A percentile compares a stretch with the other conserved stretches of the same genome.
These are phyloP conservation scores for Sciurus carolinensis DNA, from an alignment of 2,797 vertebrate genomes.

Conservation along the genomic window DNA sequence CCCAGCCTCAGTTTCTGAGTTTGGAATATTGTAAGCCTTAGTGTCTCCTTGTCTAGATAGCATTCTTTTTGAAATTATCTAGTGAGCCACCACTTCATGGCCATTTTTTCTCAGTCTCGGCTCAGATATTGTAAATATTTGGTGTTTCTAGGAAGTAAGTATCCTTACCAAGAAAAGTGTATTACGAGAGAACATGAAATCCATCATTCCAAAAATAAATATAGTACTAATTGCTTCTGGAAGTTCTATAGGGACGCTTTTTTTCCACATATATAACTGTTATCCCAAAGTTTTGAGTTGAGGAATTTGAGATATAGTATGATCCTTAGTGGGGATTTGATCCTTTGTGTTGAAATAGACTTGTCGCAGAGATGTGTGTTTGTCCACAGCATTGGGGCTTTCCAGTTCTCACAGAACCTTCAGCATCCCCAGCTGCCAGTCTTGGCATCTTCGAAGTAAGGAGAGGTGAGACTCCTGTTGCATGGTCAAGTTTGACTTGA, in stretches of 20 bases:
- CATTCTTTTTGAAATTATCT: conserved; percentile 37
- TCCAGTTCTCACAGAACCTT: conserved; percentile 85
- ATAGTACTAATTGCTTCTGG: conserved; percentile 40
- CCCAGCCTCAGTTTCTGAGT: conserved; percentile 34
- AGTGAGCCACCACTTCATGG: conserved; percentile 14
- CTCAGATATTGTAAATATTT: conserved; percentile 63
- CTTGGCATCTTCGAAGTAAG: conserved; percentile 86
- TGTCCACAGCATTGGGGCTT: conserved; percentile 86
- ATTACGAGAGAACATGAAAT: conserved; percentile 49
- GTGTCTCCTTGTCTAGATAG: conserved; percentile 29
- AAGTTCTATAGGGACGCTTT: background rate
- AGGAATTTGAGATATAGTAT: conserved; percentile 21
- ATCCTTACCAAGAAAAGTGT: conserved; percentile 49
- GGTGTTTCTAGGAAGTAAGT: conserved; percentile 64
- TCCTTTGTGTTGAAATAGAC: conserved; percentile 76
- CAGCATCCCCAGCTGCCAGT: conserved; percentile 81
- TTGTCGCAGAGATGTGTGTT: conserved; percentile 83
- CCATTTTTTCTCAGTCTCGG: conserved; percentile 41
- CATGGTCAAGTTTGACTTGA: conserved; percentile 69
- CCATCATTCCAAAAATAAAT: conserved; percentile 45
- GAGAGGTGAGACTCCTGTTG: conserved; percentile 84
- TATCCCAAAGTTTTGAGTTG: conserved; percentile 62
- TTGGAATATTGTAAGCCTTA: conserved; percentile 60
- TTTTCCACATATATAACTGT: conserved; percentile 49
- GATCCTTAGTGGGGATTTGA: conserved; percentile 64